Evolutionary conservation across 2,888 invertebrate genomes (phyloP).

Genomic region (Loripinus fragilis): DNA sequence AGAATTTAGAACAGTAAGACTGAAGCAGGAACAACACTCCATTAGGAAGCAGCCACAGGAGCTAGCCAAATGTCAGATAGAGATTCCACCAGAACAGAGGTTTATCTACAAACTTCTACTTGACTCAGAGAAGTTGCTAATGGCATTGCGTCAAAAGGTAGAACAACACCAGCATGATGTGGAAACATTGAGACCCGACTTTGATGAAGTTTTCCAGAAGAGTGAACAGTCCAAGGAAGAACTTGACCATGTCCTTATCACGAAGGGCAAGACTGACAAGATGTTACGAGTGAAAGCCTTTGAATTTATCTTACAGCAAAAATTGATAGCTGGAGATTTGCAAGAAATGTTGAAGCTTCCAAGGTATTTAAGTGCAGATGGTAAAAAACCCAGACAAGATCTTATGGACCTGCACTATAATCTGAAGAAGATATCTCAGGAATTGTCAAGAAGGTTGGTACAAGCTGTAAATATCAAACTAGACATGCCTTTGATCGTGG

Average conservation of each 20-base stretch:
- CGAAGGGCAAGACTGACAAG: slow-evolving; percentile 27
- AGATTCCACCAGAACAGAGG: slow-evolving; percentile 34
- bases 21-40: slow-evolving; percentile 23
- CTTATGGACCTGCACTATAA: background rate
- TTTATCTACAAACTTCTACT: slow-evolving; percentile 26
- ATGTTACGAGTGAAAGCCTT: slow-evolving; percentile 40
- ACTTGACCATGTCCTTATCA: slow-evolving; percentile 31
- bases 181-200: background rate
- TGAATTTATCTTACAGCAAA: slow-evolving; percentile 48
- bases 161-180: background rate
- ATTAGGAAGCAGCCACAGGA: slow-evolving; percentile 38
- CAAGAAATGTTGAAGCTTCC: background rate
- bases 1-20: slow-evolving; percentile 1
- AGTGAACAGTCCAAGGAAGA: slow-evolving; percentile 12
- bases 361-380: background rate
- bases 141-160: background rate
- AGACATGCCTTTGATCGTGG: background rate
- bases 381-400: background rate
- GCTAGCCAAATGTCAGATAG: slow-evolving; percentile 24
- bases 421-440: background rate
- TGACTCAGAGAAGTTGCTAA: slow-evolving; percentile 37
- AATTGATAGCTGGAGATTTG: slow-evolving; percentile 17
- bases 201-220: slow-evolving; percentile 16
- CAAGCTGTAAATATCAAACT: slow-evolving; percentile 26
- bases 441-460: slow-evolving; percentile 6